Evolutionary conservation across 2,113 vertebrate species (phyloP).

Genomic region (Tragelaphus scriptus): DNA sequence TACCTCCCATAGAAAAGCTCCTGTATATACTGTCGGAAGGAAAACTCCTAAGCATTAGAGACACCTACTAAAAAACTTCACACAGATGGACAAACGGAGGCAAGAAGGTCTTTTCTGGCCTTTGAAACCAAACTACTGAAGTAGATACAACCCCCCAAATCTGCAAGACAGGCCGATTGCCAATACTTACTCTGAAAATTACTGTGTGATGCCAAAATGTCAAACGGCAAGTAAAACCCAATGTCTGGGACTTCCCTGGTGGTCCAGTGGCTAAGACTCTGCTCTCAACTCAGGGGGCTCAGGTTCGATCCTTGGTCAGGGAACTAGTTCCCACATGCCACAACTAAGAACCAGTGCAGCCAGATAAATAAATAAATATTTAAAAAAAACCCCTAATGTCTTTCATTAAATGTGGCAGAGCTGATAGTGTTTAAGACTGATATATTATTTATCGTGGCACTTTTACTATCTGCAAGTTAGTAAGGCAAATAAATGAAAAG

Average conservation of each 20-base stretch:
- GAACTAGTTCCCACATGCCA: neutral
- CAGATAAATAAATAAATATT: neutral
- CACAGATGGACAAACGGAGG: neutral
- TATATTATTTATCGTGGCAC: neutral
- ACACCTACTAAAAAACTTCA: neutral
- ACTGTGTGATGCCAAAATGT: neutral
- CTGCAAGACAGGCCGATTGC: neutral
- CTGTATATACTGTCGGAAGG: neutral
- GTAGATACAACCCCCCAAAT: neutral
- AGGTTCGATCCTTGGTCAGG: neutral
- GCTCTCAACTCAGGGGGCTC: neutral
- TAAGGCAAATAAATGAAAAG: neutral
- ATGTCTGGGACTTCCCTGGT: neutral
- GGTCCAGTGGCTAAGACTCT: neutral
- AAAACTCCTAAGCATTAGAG: neutral
- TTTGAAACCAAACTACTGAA: neutral
- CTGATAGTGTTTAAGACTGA: neutral
- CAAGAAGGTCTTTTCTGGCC: neutral
- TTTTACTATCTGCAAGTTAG: neutral
- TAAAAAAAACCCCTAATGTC: neutral
- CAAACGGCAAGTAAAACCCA: neutral
- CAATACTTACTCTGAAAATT: conserved; percentile 13
- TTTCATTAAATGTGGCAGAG: conserved; percentile 3
- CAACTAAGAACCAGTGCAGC: neutral
- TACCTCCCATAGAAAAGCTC: neutral